Conservation (phyloP, 2,888 invertebrate genomes). For the Cyclophora punctaria region DNA sequence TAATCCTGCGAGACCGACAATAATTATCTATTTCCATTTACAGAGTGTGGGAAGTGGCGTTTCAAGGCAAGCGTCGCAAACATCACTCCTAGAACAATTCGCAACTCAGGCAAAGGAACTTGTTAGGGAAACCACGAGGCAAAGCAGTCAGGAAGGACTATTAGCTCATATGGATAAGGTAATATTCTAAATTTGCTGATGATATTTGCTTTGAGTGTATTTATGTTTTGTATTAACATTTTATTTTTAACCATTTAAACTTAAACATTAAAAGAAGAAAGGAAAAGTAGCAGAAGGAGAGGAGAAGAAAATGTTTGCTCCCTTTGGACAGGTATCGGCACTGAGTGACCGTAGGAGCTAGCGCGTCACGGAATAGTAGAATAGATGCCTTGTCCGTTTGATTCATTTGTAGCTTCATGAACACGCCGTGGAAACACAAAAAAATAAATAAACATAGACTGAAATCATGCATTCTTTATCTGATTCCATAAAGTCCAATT, state of each 20-base stretch:
- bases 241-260: slow-evolving; percentile 27
- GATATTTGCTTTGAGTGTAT: slow-evolving; percentile 10
- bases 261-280: slow-evolving; percentile 66
- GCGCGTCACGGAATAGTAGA: too few relatives aligned
- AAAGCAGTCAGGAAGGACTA: slow-evolving; percentile 91
- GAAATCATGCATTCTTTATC: too few relatives aligned
- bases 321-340: slow-evolving; percentile 84
- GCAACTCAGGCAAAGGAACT: slow-evolving; percentile 92
- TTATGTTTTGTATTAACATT: slow-evolving; percentile 12
- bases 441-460: too few relatives aligned
- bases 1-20: neutral
- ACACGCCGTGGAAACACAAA: too few relatives aligned
- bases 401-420: too few relatives aligned
- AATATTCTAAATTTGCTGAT: slow-evolving; percentile 12
- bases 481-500: too few relatives aligned
- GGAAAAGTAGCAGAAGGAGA: slow-evolving; percentile 87
- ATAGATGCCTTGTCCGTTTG: too few relatives aligned
- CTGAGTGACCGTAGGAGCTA: too few relatives aligned
- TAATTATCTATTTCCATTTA: slow-evolving; percentile 5
- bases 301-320: slow-evolving; percentile 84
- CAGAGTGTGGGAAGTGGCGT: slow-evolving; percentile 57
- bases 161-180: slow-evolving; percentile 94
- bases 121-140: slow-evolving; percentile 89
- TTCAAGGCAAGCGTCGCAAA: slow-evolving; percentile 86
- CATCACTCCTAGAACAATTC: slow-evolving; percentile 90